Conservation (phyloP, 2,888 invertebrate species). For the Chalcis sispes region DNA sequence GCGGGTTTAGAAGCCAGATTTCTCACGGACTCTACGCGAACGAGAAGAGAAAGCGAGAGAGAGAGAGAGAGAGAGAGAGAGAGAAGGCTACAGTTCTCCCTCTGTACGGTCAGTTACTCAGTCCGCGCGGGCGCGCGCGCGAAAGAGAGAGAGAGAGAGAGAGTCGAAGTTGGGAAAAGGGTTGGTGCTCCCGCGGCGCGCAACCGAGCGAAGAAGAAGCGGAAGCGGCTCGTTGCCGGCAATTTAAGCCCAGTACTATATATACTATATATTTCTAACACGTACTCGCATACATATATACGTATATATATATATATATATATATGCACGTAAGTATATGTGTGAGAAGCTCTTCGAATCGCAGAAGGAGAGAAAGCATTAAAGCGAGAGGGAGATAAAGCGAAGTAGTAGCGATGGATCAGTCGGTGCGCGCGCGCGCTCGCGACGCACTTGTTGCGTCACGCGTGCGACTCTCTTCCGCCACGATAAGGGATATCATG, state of each 20-base stretch:
- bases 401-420: slow-evolving; percentile 30
- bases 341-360: background rate
- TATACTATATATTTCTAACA: background rate
- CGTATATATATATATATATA: background rate
- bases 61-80: no score
- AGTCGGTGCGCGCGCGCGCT: background rate
- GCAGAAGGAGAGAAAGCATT: background rate
- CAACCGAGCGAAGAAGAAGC: slow-evolving; percentile 29
- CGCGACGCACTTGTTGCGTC: slow-evolving; percentile 50
- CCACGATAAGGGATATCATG: slow-evolving; percentile 34
- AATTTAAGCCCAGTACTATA: slow-evolving; percentile 44
- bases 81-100: no score
- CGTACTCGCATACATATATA: no score
- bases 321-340: background rate
- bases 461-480: background rate
- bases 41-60: no score
- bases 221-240: slow-evolving; percentile 58
- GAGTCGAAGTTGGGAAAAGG: no score
- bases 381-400: slow-evolving; percentile 4
- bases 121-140: no score
- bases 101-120: no score
- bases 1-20: no score
- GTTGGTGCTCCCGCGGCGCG: background rate
- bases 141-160: no score
- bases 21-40: no score